Base-by-base conservation (phyloP, 2,113 vertebrate genomes). In the Ibidorhyncha struthersii region DNA sequence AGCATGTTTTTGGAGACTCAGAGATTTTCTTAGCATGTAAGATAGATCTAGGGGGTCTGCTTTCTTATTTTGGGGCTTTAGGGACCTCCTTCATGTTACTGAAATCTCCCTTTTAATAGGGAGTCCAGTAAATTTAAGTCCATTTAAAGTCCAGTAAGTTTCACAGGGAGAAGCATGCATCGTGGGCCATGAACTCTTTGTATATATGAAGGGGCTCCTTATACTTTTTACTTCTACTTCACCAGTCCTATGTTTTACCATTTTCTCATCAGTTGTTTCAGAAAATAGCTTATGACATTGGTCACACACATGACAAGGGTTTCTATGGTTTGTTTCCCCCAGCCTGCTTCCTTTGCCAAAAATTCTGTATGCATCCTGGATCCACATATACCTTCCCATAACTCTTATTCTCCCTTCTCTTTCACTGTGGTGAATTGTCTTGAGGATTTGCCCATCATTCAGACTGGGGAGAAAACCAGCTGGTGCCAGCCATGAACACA, bases 361-460 rank as follows among this genome's bases (percentile, higher is more conserved):
- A 76, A 14, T 49, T 77, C 36, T 63, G 13, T 59, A 16, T 36
- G 30, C 27, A 14, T 80, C 53, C 72, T 56, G 41, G 26, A 59
- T 62, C 45, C 52, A 19, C 25, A 2, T 66, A 15, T 29, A 58
- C 43, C 38, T 83, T 76, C 49, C 40, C 38, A 47, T 91, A 22
- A 20, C 52, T 66, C 41, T 56, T 63, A 17, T 8, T 94, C 25
- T 91, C 43, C 32, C 22, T 71, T 79, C 32, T 82, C 29, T 86
- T 91, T 65, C 40, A 26, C n/a, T 43, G 7, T 82, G 30, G 62
- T 78, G 50, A 38, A 74, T 29, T 79, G 21, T 72, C 53, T 72
- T 63, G 61, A 83, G 56, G 50, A 52, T 94, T 95, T 94, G 56
- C 47, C 56, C 10, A 2, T 85, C 30, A 52, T 85, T 94, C 30